Conservation (phyloP, 37 sponge, comb jelly and placozoan genomes). For the Dysidea cf. avara region DNA sequence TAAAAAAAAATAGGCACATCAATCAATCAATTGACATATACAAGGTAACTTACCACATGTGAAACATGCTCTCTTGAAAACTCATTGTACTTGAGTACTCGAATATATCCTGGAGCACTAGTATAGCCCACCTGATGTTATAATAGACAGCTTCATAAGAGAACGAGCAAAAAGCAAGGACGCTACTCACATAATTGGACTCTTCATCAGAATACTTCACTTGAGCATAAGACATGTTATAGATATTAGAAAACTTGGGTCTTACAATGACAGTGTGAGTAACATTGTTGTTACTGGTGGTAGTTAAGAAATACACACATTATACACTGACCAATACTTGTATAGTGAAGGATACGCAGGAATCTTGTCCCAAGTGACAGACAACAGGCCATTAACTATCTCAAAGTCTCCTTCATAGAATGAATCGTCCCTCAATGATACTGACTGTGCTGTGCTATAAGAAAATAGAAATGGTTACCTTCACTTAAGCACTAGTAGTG, state of each 20-base stretch:
- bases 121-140: slow-evolving; percentile 50
- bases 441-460: slow-evolving; percentile 51
- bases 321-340: not conserved
- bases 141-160: not conserved
- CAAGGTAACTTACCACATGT: slow-evolving; percentile 59
- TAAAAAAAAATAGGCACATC: not conserved
- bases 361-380: slow-evolving; percentile 67
- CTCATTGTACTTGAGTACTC: slow-evolving; percentile 44
- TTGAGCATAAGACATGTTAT: slow-evolving; percentile 80
- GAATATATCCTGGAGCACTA: slow-evolving; percentile 75
- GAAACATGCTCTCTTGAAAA: slow-evolving; percentile 65
- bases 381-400: slow-evolving; percentile 39
- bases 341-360: slow-evolving; percentile 34
- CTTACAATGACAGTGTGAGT: slow-evolving; percentile 73
- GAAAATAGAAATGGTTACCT: no score
- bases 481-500: no score
- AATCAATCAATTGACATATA: not conserved
- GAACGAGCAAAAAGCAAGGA: not conserved
- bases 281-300: slow-evolving; percentile 53
- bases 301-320: not conserved
- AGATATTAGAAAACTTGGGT: slow-evolving; percentile 43
- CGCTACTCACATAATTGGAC: not conserved
- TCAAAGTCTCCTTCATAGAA: slow-evolving; percentile 56
- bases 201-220: slow-evolving; percentile 40
- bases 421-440: slow-evolving; percentile 57